Percentiles rank a stretch among this genome's conserved stretches.
Conservation (phyloP, 1,140 invertebrate species). For the Diorhabda sublineata region DNA sequence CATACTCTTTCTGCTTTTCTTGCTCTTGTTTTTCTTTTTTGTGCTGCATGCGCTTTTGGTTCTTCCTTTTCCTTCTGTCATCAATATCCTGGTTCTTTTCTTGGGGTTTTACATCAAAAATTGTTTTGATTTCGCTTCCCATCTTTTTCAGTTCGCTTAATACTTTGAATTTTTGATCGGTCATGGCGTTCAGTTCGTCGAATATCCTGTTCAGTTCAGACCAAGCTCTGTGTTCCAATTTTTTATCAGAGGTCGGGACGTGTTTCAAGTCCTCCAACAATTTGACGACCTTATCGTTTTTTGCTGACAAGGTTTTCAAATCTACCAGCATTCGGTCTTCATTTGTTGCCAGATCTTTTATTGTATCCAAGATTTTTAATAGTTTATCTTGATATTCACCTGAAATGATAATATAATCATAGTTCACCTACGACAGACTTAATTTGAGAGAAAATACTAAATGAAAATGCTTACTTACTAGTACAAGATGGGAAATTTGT, state of each 20-base stretch:
- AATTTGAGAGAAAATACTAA: neutral
- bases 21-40: slow-evolving; percentile 46
- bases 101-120: slow-evolving; percentile 23
- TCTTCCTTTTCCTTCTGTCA: slow-evolving; percentile 36
- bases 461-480: slow-evolving; percentile 14
- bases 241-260: slow-evolving; percentile 9
- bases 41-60: slow-evolving; percentile 42
- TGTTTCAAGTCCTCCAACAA: slow-evolving; percentile 14
- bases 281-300: slow-evolving; percentile 31
- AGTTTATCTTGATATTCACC: slow-evolving; percentile 25
- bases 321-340: slow-evolving; percentile 27
- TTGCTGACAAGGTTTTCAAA: slow-evolving; percentile 27
- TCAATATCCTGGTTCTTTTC: slow-evolving; percentile 9
- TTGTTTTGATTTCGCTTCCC: slow-evolving; percentile 25
- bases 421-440: too few species aligned
- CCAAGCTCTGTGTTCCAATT: slow-evolving; percentile 19
- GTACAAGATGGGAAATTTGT: slow-evolving; percentile 20
- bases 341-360: slow-evolving; percentile 25
- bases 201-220: slow-evolving; percentile 26
- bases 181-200: slow-evolving; percentile 25
- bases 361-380: slow-evolving; percentile 26
- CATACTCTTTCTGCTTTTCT: slow-evolving; percentile 47
- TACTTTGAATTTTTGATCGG: slow-evolving; percentile 27
- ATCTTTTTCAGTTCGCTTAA: slow-evolving; percentile 25
- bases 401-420: neutral